A percentile compares a stretch with the other conserved stretches of the same genome.
Conservation (phyloP, 2,113 vertebrate species). For the Mystacornis crossleyi region DNA sequence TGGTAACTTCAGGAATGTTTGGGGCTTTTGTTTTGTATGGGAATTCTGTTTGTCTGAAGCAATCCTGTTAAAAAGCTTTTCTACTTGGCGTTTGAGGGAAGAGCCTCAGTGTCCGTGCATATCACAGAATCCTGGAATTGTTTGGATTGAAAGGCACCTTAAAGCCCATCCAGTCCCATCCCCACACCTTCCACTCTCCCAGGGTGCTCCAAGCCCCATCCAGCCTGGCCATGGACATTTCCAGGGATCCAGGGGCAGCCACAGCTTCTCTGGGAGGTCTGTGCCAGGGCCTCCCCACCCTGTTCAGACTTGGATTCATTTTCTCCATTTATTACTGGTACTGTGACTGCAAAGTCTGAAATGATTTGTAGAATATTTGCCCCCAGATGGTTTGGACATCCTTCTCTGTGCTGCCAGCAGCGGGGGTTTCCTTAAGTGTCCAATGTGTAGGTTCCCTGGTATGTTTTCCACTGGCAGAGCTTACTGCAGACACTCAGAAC, state of each 20-base stretch:
- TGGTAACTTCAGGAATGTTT: background rate
- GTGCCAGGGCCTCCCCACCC: background rate
- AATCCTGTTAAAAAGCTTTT: background rate
- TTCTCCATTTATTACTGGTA: background rate
- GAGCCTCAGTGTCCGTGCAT: background rate
- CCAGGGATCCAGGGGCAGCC: background rate
- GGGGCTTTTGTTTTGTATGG: fast-evolving
- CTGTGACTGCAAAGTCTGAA: background rate
- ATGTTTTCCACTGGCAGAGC: background rate
- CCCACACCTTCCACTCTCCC: background rate
- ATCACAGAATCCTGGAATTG: background rate
- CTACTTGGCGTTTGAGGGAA: background rate
- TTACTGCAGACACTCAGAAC: background rate
- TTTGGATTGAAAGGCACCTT: background rate
- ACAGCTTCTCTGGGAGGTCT: background rate
- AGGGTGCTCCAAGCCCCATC: background rate
- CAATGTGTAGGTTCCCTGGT: background rate
- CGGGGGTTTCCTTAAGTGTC: background rate
- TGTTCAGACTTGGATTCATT: background rate
- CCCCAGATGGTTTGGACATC: background rate
- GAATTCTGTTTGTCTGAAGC: background rate
- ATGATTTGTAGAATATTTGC: background rate
- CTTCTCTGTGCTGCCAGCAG: background rate
- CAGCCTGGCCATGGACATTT: background rate
- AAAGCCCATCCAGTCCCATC: background rate